Evolutionary conservation across 1,140 invertebrate species (phyloP).

Genomic region (Drosophila ficusphila): DNA sequence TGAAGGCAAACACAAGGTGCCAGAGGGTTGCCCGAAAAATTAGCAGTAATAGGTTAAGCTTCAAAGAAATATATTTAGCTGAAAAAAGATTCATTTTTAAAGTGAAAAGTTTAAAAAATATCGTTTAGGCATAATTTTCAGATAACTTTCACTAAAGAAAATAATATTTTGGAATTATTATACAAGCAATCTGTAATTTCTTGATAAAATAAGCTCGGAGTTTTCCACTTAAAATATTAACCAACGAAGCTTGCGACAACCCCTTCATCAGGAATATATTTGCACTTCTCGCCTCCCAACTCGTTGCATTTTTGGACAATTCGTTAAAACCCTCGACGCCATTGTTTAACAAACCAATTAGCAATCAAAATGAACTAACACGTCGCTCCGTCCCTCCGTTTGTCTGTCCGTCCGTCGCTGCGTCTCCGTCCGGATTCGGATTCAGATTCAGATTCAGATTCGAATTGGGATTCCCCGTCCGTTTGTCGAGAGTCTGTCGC

Average conservation of each 20-base stretch:
- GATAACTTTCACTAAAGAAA: no score
- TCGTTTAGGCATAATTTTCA: no score
- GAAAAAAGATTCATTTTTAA: no score
- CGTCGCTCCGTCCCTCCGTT: conserved; percentile 24
- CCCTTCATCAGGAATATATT: neutral
- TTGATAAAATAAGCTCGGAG: neutral
- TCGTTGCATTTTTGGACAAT: conserved; percentile 79
- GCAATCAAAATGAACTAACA: conserved; percentile 84
- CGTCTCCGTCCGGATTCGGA: conserved; percentile 4
- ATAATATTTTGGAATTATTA: no score
- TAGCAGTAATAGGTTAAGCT: neutral
- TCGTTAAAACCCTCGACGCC: conserved; percentile 76
- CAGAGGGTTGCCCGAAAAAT: conserved; percentile 24
- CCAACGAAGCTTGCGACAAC: neutral
- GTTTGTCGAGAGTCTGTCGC: conserved; percentile 22
- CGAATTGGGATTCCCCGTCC: conserved; percentile 16
- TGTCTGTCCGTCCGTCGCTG: conserved; percentile 1
- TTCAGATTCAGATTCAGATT: neutral
- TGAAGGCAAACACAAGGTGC: conserved; percentile 10
- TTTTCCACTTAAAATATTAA: neutral
- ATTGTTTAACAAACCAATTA: conserved; percentile 84
- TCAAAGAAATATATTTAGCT: neutral
- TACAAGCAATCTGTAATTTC: no score
- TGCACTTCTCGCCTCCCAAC: neutral
- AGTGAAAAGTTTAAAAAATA: no score